phyloP scores from a whole-genome alignment of 2,888 invertebrate species.

The Leptura quadrifasciata region DNA sequence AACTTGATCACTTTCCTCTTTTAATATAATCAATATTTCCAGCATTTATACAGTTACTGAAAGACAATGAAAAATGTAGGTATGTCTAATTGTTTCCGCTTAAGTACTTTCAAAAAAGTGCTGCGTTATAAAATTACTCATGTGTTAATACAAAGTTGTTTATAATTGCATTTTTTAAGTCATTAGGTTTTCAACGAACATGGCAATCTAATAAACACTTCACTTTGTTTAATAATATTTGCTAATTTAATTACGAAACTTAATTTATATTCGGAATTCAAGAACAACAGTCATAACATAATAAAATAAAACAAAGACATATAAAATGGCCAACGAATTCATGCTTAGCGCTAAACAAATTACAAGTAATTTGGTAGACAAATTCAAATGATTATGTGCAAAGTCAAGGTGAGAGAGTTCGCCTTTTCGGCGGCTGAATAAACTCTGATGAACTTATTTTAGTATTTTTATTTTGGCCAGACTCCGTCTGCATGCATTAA shows the following conservation, averaged over 20 bases:
- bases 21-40: too few relatives aligned
- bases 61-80: too few relatives aligned
- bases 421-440: conserved; percentile 62
- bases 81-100: too few relatives aligned
- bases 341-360: conserved; percentile 18
- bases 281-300: neutral
- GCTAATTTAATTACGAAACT: neutral
- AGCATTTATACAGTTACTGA: too few relatives aligned
- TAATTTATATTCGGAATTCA: neutral
- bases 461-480: conserved; percentile 62
- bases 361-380: conserved; percentile 55
- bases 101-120: too few relatives aligned
- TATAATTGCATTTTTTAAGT: too few relatives aligned
- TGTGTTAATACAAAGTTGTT: too few relatives aligned
- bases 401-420: conserved; percentile 67
- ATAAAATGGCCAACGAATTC: neutral
- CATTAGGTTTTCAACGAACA: neutral
- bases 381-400: conserved; percentile 63
- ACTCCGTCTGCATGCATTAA: conserved; percentile 72
- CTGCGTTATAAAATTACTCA: too few relatives aligned
- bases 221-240: neutral
- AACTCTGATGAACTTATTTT: conserved; percentile 67
- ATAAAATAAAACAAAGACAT: neutral
- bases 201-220: neutral
- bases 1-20: too few relatives aligned